Percentiles rank a stretch among this genome's conserved stretches.
phyloP scores from a whole-genome alignment of 1,140 invertebrate genomes.

The Melipona quadrifasciata region DNA sequence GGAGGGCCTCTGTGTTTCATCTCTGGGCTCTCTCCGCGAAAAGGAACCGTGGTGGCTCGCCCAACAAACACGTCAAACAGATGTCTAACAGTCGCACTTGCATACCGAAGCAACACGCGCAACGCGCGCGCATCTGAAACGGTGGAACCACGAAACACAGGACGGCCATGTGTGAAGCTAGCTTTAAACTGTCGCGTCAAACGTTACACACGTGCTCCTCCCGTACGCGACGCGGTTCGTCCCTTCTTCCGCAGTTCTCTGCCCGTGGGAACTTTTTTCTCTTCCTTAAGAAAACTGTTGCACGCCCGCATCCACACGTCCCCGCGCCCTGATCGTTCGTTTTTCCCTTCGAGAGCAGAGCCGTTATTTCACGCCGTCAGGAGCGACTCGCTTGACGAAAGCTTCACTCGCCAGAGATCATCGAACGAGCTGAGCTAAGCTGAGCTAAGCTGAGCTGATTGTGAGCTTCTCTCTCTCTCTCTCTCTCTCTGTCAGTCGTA shows the following conservation, averaged over 20 bases:
- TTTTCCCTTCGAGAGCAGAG: not conserved
- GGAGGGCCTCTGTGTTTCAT: slow-evolving; percentile 9
- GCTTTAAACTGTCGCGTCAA: slow-evolving; percentile 46
- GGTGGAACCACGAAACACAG: slow-evolving; percentile 42
- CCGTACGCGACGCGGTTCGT: not conserved
- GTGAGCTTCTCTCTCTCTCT: not conserved
- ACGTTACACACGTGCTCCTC: slow-evolving; percentile 49
- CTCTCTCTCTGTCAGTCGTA: too few species aligned
- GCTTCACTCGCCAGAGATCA: not conserved
- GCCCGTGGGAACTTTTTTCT: slow-evolving; percentile 63
- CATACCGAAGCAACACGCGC: slow-evolving; percentile 31
- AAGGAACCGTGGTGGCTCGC: not conserved
- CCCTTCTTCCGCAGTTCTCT: slow-evolving; percentile 37
- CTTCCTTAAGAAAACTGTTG: slow-evolving; percentile 31
- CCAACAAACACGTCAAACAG: slow-evolving; percentile 48
- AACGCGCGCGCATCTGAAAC: slow-evolving; percentile 32
- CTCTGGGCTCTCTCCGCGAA: not conserved
- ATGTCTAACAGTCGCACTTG: slow-evolving; percentile 45
- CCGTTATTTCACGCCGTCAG: not conserved
- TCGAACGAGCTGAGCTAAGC: not conserved
- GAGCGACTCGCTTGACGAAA: slow-evolving; percentile 22
- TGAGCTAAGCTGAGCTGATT: not conserved
- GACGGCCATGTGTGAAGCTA: slow-evolving; percentile 59
- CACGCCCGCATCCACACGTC: slow-evolving; percentile 56
- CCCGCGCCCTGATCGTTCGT: slow-evolving; percentile 24